These are phyloP conservation scores for Etheostoma spectabile DNA, from an alignment of 2,113 vertebrate species.

Conservation along the genomic window DNA sequence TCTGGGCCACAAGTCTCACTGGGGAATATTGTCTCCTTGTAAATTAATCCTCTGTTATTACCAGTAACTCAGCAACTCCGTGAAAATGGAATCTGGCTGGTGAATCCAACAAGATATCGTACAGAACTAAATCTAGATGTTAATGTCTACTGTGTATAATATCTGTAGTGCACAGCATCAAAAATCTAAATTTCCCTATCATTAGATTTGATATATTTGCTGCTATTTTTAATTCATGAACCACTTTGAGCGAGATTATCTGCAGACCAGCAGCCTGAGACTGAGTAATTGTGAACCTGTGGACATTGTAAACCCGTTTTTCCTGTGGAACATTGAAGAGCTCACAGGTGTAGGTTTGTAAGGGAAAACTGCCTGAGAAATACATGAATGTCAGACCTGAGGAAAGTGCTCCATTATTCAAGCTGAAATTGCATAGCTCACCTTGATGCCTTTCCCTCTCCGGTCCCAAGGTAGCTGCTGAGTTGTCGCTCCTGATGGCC, in stretches of 20 bases:
- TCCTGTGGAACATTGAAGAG: slow-evolving; percentile 66
- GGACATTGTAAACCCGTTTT: slow-evolving; percentile 70
- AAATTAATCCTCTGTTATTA: slow-evolving; percentile 79
- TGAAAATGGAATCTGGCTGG: slow-evolving; percentile 65
- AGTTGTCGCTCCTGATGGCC: slow-evolving; percentile 76
- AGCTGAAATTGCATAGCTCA: slow-evolving; percentile 83
- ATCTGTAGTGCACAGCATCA: slow-evolving; percentile 3
- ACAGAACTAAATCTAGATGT: neutral
- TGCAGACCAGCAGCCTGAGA: slow-evolving; percentile 58
- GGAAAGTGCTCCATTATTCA: slow-evolving; percentile 83
- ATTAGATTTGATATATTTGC: slow-evolving; percentile 58
- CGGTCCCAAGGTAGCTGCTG: slow-evolving; percentile 76
- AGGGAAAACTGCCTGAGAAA: slow-evolving; percentile 70
- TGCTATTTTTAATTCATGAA: slow-evolving; percentile 73
- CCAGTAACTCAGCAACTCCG: slow-evolving; percentile 70
- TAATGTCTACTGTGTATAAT: slow-evolving; percentile 5
- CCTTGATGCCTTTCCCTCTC: slow-evolving; percentile 78
- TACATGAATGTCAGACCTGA: slow-evolving; percentile 77
- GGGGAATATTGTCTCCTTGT: slow-evolving; percentile 73
- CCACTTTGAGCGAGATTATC: slow-evolving; percentile 74
- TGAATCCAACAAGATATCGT: slow-evolving; percentile 46
- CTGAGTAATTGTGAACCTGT: slow-evolving; percentile 68
- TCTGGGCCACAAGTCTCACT: slow-evolving; percentile 71
- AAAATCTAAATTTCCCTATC: slow-evolving; percentile 43
- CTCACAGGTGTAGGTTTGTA: slow-evolving; percentile 70